Base-by-base conservation (phyloP, 1,140 invertebrate genomes). In the Drosophila burlai region DNA sequence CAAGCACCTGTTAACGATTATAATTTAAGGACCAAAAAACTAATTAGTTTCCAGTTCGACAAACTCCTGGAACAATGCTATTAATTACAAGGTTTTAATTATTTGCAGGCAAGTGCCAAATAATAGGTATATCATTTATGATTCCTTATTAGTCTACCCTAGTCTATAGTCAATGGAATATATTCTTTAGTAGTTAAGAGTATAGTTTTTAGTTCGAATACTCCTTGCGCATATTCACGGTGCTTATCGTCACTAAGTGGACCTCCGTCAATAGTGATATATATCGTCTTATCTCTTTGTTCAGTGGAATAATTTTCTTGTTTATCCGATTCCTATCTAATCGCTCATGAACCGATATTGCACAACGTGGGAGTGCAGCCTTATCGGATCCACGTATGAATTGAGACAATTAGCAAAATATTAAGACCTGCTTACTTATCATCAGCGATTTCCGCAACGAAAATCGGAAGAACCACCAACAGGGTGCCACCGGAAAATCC, bases 401-500 rank as follows among this genome's bases (percentile, higher is more conserved):
- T 29, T 26, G 10, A 26, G 8, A 26, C 0, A 26, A 7, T 46
- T 7, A 21, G 5, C 4, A 11, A 24, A 13, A 26, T 26, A 8
- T 26, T 49, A 29, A 29, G 69, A 18, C 4, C 6, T 36, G 18
- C 81, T 85, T 43, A 91, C 89, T 60, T 69, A 18, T 66, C 66
- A 73, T 93, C 86, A 8, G 84, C 47, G 11, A 92, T 91, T 83
- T 92, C 91, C 3, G 84, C 54, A n/a, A 90, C 47, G 10, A 76
- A 92, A 57, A 92, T 66, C 2, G 91, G 84, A 8, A 91, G 64
- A 18, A 66, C 65, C 4, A 86, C 73, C 46, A 82, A 73, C 13
- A 66, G 16, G 18, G 62, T 68, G 24, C 91, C 91, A n/a, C 90
- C 80, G 7, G 81, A 76, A 2, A 93, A 21, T 15, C 94, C 94